These are phyloP conservation scores for Campaea margaritaria DNA, from an alignment of 2,888 invertebrate species.

Conservation along the genomic window DNA sequence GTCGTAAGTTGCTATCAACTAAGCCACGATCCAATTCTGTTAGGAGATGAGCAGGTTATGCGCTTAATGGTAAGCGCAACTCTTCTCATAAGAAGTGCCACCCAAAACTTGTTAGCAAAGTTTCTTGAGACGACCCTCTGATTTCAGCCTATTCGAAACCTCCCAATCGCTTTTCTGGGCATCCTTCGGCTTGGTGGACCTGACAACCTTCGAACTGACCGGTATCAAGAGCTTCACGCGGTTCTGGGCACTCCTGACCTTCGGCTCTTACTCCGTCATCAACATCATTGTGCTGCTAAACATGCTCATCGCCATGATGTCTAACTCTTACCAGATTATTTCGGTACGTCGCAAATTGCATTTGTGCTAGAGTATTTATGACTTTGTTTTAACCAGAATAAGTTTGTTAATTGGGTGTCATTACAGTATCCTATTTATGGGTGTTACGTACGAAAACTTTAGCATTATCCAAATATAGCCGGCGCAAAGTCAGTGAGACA, in stretches of 20 bases:
- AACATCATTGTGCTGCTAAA: constrained; percentile 98
- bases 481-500: too few species aligned
- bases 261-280: constrained; percentile 98
- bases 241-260: constrained; percentile 98
- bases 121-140: not conserved
- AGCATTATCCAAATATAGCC: too few species aligned
- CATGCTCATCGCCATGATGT: constrained; percentile 99
- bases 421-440: too few species aligned
- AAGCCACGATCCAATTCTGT: too few species aligned
- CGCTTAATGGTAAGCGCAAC: too few species aligned
- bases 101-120: too few species aligned
- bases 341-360: constrained; percentile 88
- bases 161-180: constrained; percentile 99
- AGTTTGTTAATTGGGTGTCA: too few species aligned
- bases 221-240: constrained; percentile 98
- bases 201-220: constrained; percentile 96
- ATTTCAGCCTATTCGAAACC: constrained; percentile 96
- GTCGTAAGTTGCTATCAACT: too few species aligned
- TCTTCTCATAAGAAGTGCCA: too few species aligned
- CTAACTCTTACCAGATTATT: constrained; percentile 98
- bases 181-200: constrained; percentile 97
- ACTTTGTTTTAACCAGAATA: too few species aligned
- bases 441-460: too few species aligned
- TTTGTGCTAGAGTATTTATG: not conserved
- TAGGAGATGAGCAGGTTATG: too few species aligned